Evolutionary conservation across 2,113 vertebrate species (phyloP), one percentile per base, ranked within the genome.

Genomic region (Mobula hypostoma): DNA sequence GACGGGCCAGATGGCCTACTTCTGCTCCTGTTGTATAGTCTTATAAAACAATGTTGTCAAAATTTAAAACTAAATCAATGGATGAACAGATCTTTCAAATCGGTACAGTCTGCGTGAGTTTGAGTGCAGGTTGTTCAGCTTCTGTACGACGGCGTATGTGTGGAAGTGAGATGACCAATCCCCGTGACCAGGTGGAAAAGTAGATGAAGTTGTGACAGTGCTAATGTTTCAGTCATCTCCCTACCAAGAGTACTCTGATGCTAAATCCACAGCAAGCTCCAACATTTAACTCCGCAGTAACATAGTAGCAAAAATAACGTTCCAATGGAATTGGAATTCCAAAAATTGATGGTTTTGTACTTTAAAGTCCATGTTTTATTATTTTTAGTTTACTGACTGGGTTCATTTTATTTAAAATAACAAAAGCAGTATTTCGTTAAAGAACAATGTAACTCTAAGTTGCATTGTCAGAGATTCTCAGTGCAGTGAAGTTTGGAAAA

Each of bases 401-500:
- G 48, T 48, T 48, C 48, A 48, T 48, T 48, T 48, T 2, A 48
- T 48, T 48, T 48, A 63, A n/a, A 5, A 88, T 14, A 0, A 11
- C 24, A 61, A 8, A 2, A 9, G 9, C 56, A 61, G 27, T 1
- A 9, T 14, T 15, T 4, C 58, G n/a, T 85, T n/a, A 76, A 74
- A n/a, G 91, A 48, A 93, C 63, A 19, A 48, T 14, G 9, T 27
- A 56, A 93, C 19, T 56, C 27, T 11, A 74, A 76, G 12, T 93
- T 93, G 91, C 68, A 56, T 48, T 74, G 91, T 93, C 91, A 76
- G 70, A 56, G 9, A 48, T 93, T 72, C 91, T 74, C 40, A 40
- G 36, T 29, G 14, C 70, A 74, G 40, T 56, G 27, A 40, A 93
- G 36, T 93, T 74, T 93, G 68, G 91, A 93, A 93, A 93, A 93